Percentiles rank a stretch among this genome's conserved stretches.
These are phyloP conservation scores for Cyaniris semiargus DNA, from an alignment of 2,888 invertebrate genomes.

Conservation along the genomic window DNA sequence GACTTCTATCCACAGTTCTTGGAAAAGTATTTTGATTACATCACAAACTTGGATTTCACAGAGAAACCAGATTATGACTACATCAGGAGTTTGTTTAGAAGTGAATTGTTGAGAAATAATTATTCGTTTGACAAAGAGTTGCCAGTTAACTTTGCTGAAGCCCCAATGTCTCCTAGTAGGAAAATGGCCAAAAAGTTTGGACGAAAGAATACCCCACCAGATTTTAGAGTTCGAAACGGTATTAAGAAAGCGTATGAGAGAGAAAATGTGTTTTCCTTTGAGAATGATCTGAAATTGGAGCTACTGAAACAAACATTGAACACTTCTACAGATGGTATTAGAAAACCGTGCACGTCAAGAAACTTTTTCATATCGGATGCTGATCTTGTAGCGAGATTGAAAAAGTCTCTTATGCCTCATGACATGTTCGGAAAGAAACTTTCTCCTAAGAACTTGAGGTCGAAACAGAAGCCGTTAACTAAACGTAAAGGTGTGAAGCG, in stretches of 20 bases:
- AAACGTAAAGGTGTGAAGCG: slow-evolving; percentile 71
- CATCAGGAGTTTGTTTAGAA: slow-evolving; percentile 84
- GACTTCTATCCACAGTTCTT: slow-evolving; percentile 83
- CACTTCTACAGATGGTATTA: slow-evolving; percentile 68
- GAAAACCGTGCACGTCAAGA: slow-evolving; percentile 70
- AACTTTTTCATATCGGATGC: slow-evolving; percentile 76
- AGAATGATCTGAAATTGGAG: slow-evolving; percentile 70
- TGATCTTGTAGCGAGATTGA: slow-evolving; percentile 68
- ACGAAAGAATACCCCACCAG: slow-evolving; percentile 65
- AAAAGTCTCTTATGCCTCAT: slow-evolving; percentile 75
- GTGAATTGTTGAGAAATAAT: slow-evolving; percentile 82
- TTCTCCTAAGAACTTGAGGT: slow-evolving; percentile 83
- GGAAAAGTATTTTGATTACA: slow-evolving; percentile 85
- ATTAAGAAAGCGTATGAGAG: slow-evolving; percentile 68
- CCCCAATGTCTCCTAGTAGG: slow-evolving; percentile 60
- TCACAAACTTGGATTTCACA: slow-evolving; percentile 85
- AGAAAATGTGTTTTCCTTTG: slow-evolving; percentile 68
- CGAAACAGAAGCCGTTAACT: slow-evolving; percentile 74
- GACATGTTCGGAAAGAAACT: slow-evolving; percentile 74
- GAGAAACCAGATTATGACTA: slow-evolving; percentile 88
- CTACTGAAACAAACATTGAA: slow-evolving; percentile 69
- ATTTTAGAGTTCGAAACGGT: slow-evolving; percentile 65
- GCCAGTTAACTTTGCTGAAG: slow-evolving; percentile 69
- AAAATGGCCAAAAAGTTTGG: slow-evolving; percentile 66
- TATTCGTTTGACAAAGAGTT: slow-evolving; percentile 58